Evolutionary conservation across 2,888 invertebrate species (phyloP).

Genomic region (Chaitophorus viminalis): DNA sequence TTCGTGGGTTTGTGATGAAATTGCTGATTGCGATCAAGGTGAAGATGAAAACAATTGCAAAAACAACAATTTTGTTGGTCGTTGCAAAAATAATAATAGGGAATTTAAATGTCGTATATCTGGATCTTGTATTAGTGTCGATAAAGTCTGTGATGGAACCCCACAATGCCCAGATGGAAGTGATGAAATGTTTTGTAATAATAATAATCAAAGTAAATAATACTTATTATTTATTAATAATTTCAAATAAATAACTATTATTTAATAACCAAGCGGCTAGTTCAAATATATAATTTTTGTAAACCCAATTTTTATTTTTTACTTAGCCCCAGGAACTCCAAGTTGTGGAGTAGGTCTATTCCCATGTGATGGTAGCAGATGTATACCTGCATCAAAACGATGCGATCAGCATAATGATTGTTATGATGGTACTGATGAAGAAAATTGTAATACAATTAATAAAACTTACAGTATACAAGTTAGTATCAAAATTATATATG

Average conservation of each 20-base stretch:
- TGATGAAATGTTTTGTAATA: slow-evolving; percentile 68
- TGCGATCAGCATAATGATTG: slow-evolving; percentile 80
- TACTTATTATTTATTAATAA: too few relatives aligned
- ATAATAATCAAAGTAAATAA: slow-evolving; percentile 52
- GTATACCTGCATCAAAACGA: slow-evolving; percentile 72
- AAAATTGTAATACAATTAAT: slow-evolving; percentile 69
- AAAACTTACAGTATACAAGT: slow-evolving; percentile 43
- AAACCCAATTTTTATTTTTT: slow-evolving; percentile 16
- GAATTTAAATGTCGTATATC: slow-evolving; percentile 74
- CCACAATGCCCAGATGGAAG: slow-evolving; percentile 72
- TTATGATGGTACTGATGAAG: slow-evolving; percentile 80
- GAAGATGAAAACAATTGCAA: slow-evolving; percentile 74
- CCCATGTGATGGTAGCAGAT: slow-evolving; percentile 72
- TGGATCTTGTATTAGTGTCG: slow-evolving; percentile 72
- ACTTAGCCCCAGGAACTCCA: slow-evolving; percentile 67
- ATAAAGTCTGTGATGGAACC: slow-evolving; percentile 70
- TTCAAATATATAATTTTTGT: background rate
- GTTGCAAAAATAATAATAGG: slow-evolving; percentile 65
- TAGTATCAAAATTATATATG: background rate
- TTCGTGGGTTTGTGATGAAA: slow-evolving; percentile 74
- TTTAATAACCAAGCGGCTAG: background rate
- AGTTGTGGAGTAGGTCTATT: slow-evolving; percentile 72
- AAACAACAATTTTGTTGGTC: slow-evolving; percentile 64
- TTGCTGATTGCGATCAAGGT: slow-evolving; percentile 71
- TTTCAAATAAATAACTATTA: too few relatives aligned